Base-by-base conservation (phyloP, 2,888 invertebrate species). In the Torymus auratus region DNA sequence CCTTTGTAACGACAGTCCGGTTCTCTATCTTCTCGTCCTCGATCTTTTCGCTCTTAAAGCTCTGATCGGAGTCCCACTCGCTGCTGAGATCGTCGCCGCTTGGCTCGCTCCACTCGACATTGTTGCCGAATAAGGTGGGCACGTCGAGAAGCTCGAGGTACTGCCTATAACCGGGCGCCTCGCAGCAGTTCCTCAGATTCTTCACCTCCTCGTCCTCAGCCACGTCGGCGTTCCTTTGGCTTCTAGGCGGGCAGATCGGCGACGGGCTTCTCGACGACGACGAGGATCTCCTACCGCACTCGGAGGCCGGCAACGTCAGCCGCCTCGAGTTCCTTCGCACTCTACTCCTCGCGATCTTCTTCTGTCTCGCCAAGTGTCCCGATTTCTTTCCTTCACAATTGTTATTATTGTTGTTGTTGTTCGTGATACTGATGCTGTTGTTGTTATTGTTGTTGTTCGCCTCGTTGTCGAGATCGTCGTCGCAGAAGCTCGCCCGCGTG, bases 1-100 rank as follows among this genome's bases (percentile, higher is more conserved):
- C 80, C 80, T 80, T 80, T 23, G 50, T n/a, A n/a, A 28, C 17
- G 15, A 68, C 64, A n/a, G 60, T n/a, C 12, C 61, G 14, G 17
- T 56, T 68, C 15, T 73, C 78, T n/a, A 68, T 62, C n/a, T 62
- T 60, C 15, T 53, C 74, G 10, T 73, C 56, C 5, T 62, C 77
- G 56, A 60, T 20, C 53, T 78, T 81, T 61, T 83, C 28, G 72
- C 85, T 23, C 12, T 70, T 80, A 28, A 50, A 14, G 86, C 85
- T 77, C 77, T 90, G 85, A 91, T 96, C 96, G 1, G 96, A 96
- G 89, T 97, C 97, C 97, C 97, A 97, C 88, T 97, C 97, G 14
- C 97, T 97, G 90, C 96, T 96, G 82, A 97, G 93, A 91, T 97
- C 97, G 90, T 97, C 97, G 88, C 96, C 96, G 84, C 96, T 96